Base-by-base conservation (phyloP, 37 sponge, comb jelly and placozoan species). In the Corticium candelabrum region DNA sequence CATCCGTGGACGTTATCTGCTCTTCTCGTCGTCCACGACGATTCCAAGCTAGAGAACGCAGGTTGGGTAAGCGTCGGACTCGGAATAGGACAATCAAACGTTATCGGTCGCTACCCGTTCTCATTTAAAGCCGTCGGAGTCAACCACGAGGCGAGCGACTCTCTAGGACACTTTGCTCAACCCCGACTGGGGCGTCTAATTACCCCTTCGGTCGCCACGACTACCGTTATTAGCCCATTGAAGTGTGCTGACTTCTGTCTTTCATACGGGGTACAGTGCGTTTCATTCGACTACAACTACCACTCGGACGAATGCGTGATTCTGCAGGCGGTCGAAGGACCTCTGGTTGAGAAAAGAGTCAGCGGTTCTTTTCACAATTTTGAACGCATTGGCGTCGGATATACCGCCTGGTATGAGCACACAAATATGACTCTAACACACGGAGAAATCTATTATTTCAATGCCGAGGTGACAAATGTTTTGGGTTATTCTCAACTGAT, bases 401-500 rank as follows among this genome's bases (percentile, higher is more conserved):
- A 50, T 27, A 27, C 62, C 15, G 62, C 62, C 21, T 50, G 62
- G 62, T 21, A 27, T 11, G 15, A 50, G 62, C 21, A 27, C 21
- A 21, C 11, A 50, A 50, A 50, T 50, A 27, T 50, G 21, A 21
- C 11, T 27, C 11, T 50, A 21, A 21, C 11, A 50, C 62, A 50
- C 62, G 62, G 62, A 11, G 21, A 21, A 11, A 21, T 68, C 3
- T 94, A 90, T 68, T 87, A 77, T 40, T 68, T 94, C 67, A 94
- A 94, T 40, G 2, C 87, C 56, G 67, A 82, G 3, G 41, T 94
- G 74, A 67, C 57, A 37, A 90, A 94, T 35, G 39, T 29, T 32
- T 81, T 94, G 34, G 90, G 88, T 0, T 85, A 88, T 39, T 34
- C 72, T 0, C 83, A 50, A 70, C 40, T 80, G 0, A 84, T 90